Conservation (phyloP, 2,113 vertebrate species). For the Microcebus griseorufus region DNA sequence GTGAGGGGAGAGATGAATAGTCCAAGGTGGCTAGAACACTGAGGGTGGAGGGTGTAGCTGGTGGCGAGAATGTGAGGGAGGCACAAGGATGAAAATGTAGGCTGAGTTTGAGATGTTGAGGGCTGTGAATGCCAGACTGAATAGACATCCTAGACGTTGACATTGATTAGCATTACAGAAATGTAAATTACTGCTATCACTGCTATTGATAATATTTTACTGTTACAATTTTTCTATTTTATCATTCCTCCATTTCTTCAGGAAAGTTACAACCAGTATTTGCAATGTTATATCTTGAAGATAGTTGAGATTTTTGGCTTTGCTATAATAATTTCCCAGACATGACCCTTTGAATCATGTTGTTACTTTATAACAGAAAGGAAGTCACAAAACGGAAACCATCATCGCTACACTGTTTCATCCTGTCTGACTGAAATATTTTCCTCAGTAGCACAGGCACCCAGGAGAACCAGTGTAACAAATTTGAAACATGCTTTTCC, state of each 20-base stretch:
- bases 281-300: slow-evolving; percentile 24
- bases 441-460: neutral
- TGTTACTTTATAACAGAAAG: slow-evolving; percentile 35
- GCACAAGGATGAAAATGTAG: neutral
- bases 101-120: neutral
- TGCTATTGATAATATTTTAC: neutral
- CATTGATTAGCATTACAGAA: neutral
- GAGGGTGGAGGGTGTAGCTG: no score
- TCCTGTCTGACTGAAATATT: slow-evolving; percentile 10
- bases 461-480: slow-evolving; percentile 6
- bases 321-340: neutral
- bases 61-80: neutral
- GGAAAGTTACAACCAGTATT: neutral
- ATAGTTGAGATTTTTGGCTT: neutral
- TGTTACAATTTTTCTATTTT: neutral
- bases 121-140: neutral
- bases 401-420: neutral
- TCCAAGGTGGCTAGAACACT: neutral
- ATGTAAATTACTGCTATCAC: neutral
- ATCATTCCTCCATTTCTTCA: neutral
- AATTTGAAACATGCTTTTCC: neutral
- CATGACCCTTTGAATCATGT: neutral
- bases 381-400: neutral
- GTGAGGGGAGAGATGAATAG: neutral
- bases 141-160: neutral